Evolutionary conservation across 2,113 vertebrate genomes (phyloP), one percentile per base, ranked within the genome.

Genomic region (Perognathus longimembris): DNA sequence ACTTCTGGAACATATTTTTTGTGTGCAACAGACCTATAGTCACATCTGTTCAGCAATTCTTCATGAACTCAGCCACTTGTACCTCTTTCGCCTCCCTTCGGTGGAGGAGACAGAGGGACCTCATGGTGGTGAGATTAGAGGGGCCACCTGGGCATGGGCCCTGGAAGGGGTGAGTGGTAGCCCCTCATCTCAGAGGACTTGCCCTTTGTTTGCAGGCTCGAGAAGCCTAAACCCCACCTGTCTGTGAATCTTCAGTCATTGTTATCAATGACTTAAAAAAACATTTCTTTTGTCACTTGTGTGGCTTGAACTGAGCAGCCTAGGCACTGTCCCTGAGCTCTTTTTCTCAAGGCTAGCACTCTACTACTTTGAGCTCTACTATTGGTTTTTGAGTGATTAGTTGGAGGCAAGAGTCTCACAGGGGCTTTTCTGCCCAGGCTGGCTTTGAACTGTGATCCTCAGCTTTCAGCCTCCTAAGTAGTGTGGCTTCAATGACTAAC

Each of bases 211-310:
- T 17, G 38, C 2, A 0, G 69, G 70, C 81, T 64, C 32, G 45
- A 77, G 83, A 63, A 69, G 78, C 34, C 83, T 59, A 83, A 78
- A 66, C 57, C 42, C 63, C 80, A 82, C 12, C 80, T 40, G 73
- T 86, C 78, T 20, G 32, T 64, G 50, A 93, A 28, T 61, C 61
- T 82, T 76, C 50, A 59, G 67, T 45, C 77, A 36, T 18, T 11
- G 26, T 34, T 59, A 45, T 12, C 45, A 45, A 45, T 54, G 17
- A 54, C 15, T 54, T 54, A 54, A 54, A 15, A 54, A 54, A 54
- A 54, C 14, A 54, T 15, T 54, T n/a, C n/a, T n/a, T n/a, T n/a
- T 54, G 50, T 54, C 50, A 54, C 12, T 54, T 54, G 50, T 54
- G 14, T 12, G 17, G 50, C 50, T 54, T 54, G 50, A 54, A 54